Evolutionary conservation across 2,888 invertebrate genomes (phyloP), one percentile per base, ranked within the genome.

Genomic region (Acrobasis consociella): DNA sequence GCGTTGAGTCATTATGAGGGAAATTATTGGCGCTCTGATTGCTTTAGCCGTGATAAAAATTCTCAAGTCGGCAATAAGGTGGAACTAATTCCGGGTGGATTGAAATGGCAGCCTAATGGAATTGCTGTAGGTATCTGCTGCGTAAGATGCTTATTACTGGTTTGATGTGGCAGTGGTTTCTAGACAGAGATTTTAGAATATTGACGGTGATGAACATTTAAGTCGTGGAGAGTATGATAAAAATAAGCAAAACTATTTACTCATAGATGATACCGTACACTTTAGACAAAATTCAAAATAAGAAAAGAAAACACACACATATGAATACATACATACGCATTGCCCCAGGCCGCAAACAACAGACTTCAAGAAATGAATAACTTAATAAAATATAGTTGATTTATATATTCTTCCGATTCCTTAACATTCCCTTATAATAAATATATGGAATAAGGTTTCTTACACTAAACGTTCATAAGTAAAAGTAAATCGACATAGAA

Each of bases 1-100:
- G 85, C 90, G 74, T 83, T 79, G 76, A 86, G 91, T 92, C 91
- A 91, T 92, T 91, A 92, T 91, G 91, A 92, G 87, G 88, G 91
- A 91, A 91, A 92, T 92, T 91, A 91, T 91, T 90, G 91, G 91
- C 88, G 87, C 89, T 89, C 90, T 92, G 91, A 92, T 91, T 92
- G 91, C 91, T 89, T 88, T 85, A 83, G 83, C 88, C 83, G 91
- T 91, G 91, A 92, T 92, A 92, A 92, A 92, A 91, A 91, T 92
- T 91, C 91, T 91, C 86, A 82, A 91, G 87, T 82, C 86, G 86
- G 91, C 91, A 89, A 91, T 91, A 91, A 91, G 91, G 89, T 89
- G 88, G 90, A 92, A 91, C 91, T 91, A 91, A 92, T 91, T 90
- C 87, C 68, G 83, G 81, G 81, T 85, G 81, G 86, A 86, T 86